These are phyloP conservation scores for Clistopyga incitator DNA, from an alignment of 2,888 invertebrate genomes.

Conservation along the genomic window DNA sequence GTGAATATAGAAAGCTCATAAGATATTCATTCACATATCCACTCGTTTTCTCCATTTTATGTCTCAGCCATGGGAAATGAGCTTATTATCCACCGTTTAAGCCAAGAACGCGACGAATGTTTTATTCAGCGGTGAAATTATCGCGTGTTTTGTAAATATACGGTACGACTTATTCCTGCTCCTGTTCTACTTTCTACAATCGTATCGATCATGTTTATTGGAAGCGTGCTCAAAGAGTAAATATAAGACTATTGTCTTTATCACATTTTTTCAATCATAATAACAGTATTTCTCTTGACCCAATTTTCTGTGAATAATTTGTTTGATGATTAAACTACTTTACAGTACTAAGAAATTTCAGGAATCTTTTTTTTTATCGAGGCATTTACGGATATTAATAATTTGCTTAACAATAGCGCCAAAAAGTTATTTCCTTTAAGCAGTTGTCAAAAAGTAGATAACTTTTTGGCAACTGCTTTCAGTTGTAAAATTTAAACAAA, in stretches of 20 bases:
- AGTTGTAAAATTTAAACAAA: too few species aligned
- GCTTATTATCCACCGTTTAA: background rate
- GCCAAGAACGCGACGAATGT: background rate
- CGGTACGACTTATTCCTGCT: background rate
- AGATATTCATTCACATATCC: background rate
- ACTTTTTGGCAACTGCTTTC: too few species aligned
- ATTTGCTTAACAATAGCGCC: background rate
- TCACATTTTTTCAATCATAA: background rate
- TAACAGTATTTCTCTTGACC: background rate
- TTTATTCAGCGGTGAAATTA: conserved; percentile 16
- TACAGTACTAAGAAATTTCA: too few species aligned
- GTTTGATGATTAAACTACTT: too few species aligned
- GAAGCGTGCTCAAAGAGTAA: background rate
- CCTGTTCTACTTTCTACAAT: background rate
- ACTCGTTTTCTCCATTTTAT: background rate
- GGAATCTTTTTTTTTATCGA: too few species aligned
- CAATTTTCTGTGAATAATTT: too few species aligned
- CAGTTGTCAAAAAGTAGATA: too few species aligned
- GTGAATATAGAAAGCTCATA: background rate
- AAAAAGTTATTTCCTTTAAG: background rate
- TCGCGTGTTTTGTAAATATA: conserved; percentile 12
- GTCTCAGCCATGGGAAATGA: background rate
- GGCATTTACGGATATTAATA: background rate
- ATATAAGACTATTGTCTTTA: background rate
- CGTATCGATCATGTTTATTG: background rate